Evolutionary conservation across 2,888 invertebrate genomes (phyloP), one percentile per base, ranked within the genome.

Genomic region (Scelioninae gen. 1): DNA sequence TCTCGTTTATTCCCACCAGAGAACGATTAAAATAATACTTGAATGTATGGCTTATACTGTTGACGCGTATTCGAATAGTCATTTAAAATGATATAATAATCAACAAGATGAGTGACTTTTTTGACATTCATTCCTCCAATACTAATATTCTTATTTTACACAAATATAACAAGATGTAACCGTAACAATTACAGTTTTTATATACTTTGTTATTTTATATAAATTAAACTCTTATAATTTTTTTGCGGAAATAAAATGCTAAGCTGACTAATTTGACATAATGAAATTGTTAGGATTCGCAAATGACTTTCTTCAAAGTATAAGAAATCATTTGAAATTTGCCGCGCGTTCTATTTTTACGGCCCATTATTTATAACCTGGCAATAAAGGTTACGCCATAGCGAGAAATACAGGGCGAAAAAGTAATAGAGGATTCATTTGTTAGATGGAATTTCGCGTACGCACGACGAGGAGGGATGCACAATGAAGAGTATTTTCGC

Each of bases 401-500:
- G 43, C 23, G 31, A 23, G 38, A 53, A 29, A 43, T n/a, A 13
- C 13, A 45, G 56, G 38, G 15, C 13, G 31, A 60, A 45, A 60
- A 60, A 45, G 60, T 60, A 60, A 60, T 60, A 11, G 60, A 23
- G 43, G 43, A 40, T 66, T 66, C 55, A 66, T 66, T 66, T 55
- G 66, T 40, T 51, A 66, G 11, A 66, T 66, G 55, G 66, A 29
- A 55, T 16, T 47, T 31, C 9, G 55, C 23, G 51, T 53, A 60
- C 60, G 53, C 53, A 53, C 53, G 51, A 53, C 23, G n/a, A n/a
- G n/a, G n/a, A n/a, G 49, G 40, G 62, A 34, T 58, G 38, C 68
- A 43, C 51, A 60, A 66, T 71, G 51, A 68, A 63, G 49, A 69
- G 72, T 69, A 79, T 75, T 83, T 75, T 53, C 43, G 63, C 66